Base-by-base conservation (phyloP, 1,140 invertebrate genomes). In the Listronotus oregonensis region DNA sequence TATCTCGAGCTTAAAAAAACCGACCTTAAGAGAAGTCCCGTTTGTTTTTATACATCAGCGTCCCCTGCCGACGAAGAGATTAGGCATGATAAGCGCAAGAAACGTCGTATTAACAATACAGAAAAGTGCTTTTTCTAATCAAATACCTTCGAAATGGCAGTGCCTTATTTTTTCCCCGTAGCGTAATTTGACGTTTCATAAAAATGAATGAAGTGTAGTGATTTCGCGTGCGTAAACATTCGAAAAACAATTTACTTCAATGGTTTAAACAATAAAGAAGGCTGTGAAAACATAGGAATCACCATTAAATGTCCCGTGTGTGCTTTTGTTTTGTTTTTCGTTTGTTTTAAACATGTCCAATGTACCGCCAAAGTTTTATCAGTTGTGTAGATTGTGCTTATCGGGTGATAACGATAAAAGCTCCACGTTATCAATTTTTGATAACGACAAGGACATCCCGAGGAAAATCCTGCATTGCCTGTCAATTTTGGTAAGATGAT, bases 361-460 rank as follows among this genome's bases (percentile, higher is more conserved):
- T 85, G 83, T 85, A 82, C 84, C 84, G 82, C 83, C 83, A 81
- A 85, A 85, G 82, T 85, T 84, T 81, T 83, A 85, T 83, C 84
- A 83, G 80, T 82, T 85, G 81, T 85, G 84, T 82, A 82, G 84
- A 80, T 83, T 86, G 84, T 86, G 85, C 79, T 79, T 81, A 75
- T 78, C 80, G 55, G 63, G 58, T 61, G 71, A 73, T 72, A 74
- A 43, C 31, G 27, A 21, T 42, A 17, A 69, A 47, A 68, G 57
- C 47, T 58, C 62, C 56, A 64, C 57, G 67, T 68, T 72, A 67
- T 71, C 71, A 59, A 70, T 76, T 50, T 75, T 75, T 60, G 73
- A 73, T 67, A 73, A 76, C 60, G 72, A 75, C 43, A 74, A 74
- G 64, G 73, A 78, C 68, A 74, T 79, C 68, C 75, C 75, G 46